A percentile compares a stretch with the other conserved stretches of the same genome.
phyloP scores from a whole-genome alignment of 2,888 invertebrate species.

The Eilema sororculum region DNA sequence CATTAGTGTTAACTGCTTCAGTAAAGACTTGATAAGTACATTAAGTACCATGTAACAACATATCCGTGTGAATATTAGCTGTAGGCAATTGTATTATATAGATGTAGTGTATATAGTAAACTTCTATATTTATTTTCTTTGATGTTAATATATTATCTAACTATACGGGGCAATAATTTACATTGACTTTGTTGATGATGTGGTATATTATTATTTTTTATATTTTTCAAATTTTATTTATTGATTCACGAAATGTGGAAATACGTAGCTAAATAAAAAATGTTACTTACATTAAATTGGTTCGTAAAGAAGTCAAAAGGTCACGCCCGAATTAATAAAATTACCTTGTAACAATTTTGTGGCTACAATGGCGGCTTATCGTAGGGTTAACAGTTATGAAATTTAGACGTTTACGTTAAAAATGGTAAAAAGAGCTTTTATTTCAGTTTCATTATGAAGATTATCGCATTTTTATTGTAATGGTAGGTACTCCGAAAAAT shows the following conservation, averaged over 20 bases:
- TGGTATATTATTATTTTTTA: constrained; percentile 70
- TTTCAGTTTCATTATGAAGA: not conserved
- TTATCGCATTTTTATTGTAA: not conserved
- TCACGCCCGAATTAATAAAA: not conserved
- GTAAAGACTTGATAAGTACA: constrained; percentile 79
- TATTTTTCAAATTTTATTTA: constrained; percentile 70
- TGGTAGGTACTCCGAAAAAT: not conserved
- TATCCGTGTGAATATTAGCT: constrained; percentile 84
- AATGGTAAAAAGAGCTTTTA: not conserved
- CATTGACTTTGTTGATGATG: constrained; percentile 72
- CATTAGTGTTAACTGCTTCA: constrained; percentile 75
- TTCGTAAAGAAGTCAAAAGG: not conserved
- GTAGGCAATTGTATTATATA: constrained; percentile 82
- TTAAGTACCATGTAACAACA: constrained; percentile 75
- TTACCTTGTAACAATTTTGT: not conserved
- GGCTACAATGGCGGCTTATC: not conserved
- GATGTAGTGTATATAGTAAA: constrained; percentile 78
- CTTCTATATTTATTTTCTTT: constrained; percentile 61
- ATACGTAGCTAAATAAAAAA: constrained; percentile 7
- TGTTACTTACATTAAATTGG: not conserved
- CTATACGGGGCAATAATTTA: constrained; percentile 78
- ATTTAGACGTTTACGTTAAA: not conserved
- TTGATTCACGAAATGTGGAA: constrained; percentile 45
- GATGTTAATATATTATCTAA: constrained; percentile 49
- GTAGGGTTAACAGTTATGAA: not conserved